These are phyloP conservation scores for Sinosuthora webbiana DNA, from an alignment of 2,113 vertebrate species.

Conservation along the genomic window DNA sequence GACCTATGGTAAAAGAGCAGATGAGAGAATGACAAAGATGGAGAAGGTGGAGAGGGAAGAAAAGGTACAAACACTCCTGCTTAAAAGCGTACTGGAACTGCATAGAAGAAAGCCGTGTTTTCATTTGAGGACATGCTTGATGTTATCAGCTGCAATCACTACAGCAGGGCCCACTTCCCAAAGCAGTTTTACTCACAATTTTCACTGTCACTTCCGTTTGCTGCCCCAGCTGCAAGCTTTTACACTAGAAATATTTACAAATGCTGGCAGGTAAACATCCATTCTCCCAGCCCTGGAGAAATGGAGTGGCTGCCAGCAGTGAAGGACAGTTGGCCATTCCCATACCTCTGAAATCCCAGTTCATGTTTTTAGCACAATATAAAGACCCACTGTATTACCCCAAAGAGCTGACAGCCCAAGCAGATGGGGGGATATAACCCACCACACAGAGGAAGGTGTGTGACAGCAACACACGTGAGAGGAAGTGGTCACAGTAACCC, in stretches of 20 bases:
- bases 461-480: background rate
- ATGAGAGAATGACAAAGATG: background rate
- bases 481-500: background rate
- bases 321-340: background rate
- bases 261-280: background rate
- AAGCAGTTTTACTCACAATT: background rate
- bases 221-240: background rate
- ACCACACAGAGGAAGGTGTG: background rate
- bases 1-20: background rate
- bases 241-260: background rate
- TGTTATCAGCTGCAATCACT: background rate
- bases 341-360: background rate
- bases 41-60: background rate
- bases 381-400: background rate
- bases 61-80: background rate
- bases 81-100: background rate
- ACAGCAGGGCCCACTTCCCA: background rate
- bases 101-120: background rate
- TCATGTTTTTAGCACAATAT: background rate
- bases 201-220: background rate
- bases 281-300: background rate
- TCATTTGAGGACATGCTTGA: background rate
- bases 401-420: background rate
- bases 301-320: background rate
- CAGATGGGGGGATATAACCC: background rate